Conservation (phyloP, 2,113 vertebrate genomes). For the Aphyosemion australe region DNA sequence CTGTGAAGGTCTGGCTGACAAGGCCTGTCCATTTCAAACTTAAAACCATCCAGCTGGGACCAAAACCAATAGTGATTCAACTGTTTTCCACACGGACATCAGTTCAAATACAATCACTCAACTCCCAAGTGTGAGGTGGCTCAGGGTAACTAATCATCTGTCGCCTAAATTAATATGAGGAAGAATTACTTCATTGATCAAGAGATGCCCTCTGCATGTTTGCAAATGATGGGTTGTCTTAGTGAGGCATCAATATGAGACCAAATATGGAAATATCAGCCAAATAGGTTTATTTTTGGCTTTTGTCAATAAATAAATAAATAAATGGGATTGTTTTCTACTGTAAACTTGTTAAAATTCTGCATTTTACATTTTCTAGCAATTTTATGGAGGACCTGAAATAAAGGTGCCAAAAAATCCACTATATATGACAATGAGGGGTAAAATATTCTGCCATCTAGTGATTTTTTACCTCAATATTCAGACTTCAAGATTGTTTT, state of each 20-base stretch:
- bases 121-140: slow-evolving; percentile 11
- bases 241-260: slow-evolving; percentile 31
- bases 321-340: not conserved
- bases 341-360: not conserved
- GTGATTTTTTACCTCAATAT: slow-evolving; percentile 11
- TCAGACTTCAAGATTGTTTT: not conserved
- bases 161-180: slow-evolving; percentile 42
- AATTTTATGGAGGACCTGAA: not conserved
- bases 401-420: not conserved
- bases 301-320: slow-evolving; percentile 4
- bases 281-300: too few relatives aligned
- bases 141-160: slow-evolving; percentile 45
- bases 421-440: not conserved
- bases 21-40: slow-evolving; percentile 37
- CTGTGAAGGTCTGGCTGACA: slow-evolving; percentile 39
- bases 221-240: slow-evolving; percentile 19
- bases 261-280: slow-evolving; percentile 4
- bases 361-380: not conserved
- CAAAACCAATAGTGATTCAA: slow-evolving; percentile 32
- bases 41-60: slow-evolving; percentile 39
- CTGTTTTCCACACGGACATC: slow-evolving; percentile 34
- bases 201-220: slow-evolving; percentile 11
- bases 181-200: slow-evolving; percentile 26
- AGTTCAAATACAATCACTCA: slow-evolving; percentile 51
- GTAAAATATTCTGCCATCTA: not conserved